Percentiles rank a stretch among this genome's conserved stretches.
Conservation (phyloP, 2,888 invertebrate species). For the Idaea straminata region DNA sequence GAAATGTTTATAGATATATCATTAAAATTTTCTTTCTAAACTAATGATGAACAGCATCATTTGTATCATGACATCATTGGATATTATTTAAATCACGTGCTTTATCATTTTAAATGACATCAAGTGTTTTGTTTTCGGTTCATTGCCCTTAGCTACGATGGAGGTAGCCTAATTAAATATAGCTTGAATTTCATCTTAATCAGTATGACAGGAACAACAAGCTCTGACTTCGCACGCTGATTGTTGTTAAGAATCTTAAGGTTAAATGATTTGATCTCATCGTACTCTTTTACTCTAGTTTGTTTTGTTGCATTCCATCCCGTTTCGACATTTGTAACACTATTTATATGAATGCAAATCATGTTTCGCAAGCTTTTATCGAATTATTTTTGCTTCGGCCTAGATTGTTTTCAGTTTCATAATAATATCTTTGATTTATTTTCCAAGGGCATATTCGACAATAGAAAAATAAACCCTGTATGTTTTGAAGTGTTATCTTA, state of each 20-base stretch:
- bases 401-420: conserved; percentile 23
- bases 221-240: conserved; percentile 72
- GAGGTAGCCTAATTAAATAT: conserved; percentile 60
- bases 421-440: conserved; percentile 29
- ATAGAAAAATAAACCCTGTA: conserved; percentile 26
- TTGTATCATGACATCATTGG: conserved; percentile 43
- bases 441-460: conserved; percentile 29
- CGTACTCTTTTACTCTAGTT: conserved; percentile 42
- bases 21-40: conserved; percentile 51
- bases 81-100: conserved; percentile 24
- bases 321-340: conserved; percentile 30
- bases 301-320: conserved; percentile 31
- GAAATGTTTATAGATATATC: conserved; percentile 52
- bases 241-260: conserved; percentile 66
- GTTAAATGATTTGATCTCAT: conserved; percentile 68
- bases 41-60: conserved; percentile 40
- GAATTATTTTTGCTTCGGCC: conserved; percentile 33
- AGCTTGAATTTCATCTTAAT: conserved; percentile 65
- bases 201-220: conserved; percentile 60
- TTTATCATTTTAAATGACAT: conserved; percentile 30
- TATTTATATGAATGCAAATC: conserved; percentile 46
- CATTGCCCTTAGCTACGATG: conserved; percentile 49
- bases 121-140: conserved; percentile 31
- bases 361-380: conserved; percentile 39
- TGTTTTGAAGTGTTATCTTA: conserved; percentile 51